phyloP scores from a whole-genome alignment of 2,113 vertebrate genomes.

The Mustelus asterias region DNA sequence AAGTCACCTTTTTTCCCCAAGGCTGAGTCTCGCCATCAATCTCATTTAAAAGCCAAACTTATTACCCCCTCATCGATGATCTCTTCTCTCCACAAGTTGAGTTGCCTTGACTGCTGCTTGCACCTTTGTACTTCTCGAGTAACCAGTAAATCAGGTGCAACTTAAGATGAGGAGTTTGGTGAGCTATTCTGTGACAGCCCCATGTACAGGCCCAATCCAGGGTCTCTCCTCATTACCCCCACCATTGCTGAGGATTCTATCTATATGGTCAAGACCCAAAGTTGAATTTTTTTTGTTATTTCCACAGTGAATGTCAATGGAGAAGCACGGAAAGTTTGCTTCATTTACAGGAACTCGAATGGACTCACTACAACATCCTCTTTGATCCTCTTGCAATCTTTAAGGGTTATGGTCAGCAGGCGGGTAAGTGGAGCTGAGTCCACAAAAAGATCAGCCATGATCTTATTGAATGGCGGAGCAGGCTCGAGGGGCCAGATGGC shows the following conservation, averaged over 20 bases:
- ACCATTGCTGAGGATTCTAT: background rate
- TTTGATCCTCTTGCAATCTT: background rate
- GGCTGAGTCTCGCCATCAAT: background rate
- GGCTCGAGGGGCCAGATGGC: too few species aligned
- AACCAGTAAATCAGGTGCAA: background rate
- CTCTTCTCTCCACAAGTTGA: background rate
- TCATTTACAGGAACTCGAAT: background rate
- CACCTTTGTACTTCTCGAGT: background rate
- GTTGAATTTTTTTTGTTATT: background rate
- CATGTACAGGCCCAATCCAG: background rate
- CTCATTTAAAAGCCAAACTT: background rate
- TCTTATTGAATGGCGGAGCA: too few species aligned
- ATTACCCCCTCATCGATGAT: background rate
- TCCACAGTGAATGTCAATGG: background rate
- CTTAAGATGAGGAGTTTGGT: background rate
- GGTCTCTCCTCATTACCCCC: background rate
- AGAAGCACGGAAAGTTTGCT: background rate
- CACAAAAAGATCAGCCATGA: too few species aligned
- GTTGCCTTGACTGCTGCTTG: background rate
- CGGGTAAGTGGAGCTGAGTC: too few species aligned
- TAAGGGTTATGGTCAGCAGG: too few species aligned
- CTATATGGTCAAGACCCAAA: background rate
- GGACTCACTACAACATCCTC: background rate
- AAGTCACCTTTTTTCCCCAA: background rate
- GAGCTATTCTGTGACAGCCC: background rate